Base-by-base conservation (phyloP, 1,140 invertebrate genomes). In the Camponotus vicinus region DNA sequence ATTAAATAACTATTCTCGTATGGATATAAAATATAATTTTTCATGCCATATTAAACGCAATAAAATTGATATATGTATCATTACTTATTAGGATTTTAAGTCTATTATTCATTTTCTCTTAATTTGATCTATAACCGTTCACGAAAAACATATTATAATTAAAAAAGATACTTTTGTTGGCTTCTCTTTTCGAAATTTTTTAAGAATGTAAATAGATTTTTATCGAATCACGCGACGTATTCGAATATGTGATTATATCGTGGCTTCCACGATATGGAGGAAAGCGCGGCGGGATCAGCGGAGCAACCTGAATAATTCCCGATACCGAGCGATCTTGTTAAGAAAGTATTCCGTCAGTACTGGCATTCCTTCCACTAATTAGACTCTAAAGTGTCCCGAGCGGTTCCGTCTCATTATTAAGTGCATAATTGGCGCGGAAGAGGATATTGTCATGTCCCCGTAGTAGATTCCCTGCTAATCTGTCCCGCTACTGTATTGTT, bases 281-380 rank as follows among this genome's bases (percentile, higher is more conserved):
- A 34, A 71, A 89, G 61, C 67, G 49, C 15, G 69, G 78, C 27
- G 32, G 73, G 88, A 79, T 90, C 77, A 59, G 55, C 82, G 64
- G 42, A 73, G 77, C 63, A 63, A 79, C 73, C 55, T 55, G 83
- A 88, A 91, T 92, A 90, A 91, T 91, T 91, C 70, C 61, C 88
- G 78, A 88, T 91, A 87, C 76, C 79, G 52, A 69, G 63, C 85
- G 89, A 92, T 92, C 92, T 92, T 88, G 92, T 93, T 92, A 92
- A 92, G 89, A 91, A 92, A 93, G 91, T 92, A 90, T 92, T 90
- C 87, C 84, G 73, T 52, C 49, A 52, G 4, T 61, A 63, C 66
- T 70, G 66, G 49, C 73, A 66, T 90, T 92, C 86, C 85, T 90
- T 88, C 86, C 85, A 49, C 87, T 93, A 93, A 93, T 93, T 92